Percentiles rank a stretch among this genome's conserved stretches.
Conservation (phyloP, 2,888 invertebrate species). For the Nephrotoma guestfalica region DNA sequence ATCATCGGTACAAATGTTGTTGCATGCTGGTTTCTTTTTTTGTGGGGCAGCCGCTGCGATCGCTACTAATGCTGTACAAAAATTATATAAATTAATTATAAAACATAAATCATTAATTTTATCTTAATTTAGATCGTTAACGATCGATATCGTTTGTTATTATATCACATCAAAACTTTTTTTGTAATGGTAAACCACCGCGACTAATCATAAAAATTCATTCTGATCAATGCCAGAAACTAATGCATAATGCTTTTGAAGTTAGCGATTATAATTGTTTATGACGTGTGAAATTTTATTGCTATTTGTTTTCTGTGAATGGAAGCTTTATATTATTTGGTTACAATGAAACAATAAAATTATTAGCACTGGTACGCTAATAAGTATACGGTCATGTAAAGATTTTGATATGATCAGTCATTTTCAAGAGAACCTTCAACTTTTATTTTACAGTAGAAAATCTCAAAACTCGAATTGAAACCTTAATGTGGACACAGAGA, state of each 20-base stretch:
- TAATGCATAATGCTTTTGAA: neutral
- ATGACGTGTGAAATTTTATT: neutral
- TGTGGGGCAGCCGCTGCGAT: conserved; percentile 19
- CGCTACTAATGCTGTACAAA: conserved; percentile 16
- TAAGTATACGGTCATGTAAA: no score
- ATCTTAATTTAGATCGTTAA: neutral
- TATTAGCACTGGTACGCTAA: no score
- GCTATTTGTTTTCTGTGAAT: no score
- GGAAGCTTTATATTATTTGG: no score
- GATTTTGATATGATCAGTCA: no score
- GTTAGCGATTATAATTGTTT: neutral
- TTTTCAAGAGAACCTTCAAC: no score
- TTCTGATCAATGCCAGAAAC: neutral
- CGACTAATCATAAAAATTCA: neutral
- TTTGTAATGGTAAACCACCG: neutral
- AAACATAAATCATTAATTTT: neutral
- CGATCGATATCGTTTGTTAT: neutral
- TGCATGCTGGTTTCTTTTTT: conserved; percentile 16
- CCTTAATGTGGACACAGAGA: no score
- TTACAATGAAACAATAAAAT: no score
- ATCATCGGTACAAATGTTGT: conserved; percentile 16
- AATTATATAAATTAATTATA: conserved; percentile 16
- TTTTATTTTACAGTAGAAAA: no score
- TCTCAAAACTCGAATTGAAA: no score
- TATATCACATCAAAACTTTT: neutral